Conservation (phyloP, 2,888 invertebrate species). For the Leptopterna dolabrata region DNA sequence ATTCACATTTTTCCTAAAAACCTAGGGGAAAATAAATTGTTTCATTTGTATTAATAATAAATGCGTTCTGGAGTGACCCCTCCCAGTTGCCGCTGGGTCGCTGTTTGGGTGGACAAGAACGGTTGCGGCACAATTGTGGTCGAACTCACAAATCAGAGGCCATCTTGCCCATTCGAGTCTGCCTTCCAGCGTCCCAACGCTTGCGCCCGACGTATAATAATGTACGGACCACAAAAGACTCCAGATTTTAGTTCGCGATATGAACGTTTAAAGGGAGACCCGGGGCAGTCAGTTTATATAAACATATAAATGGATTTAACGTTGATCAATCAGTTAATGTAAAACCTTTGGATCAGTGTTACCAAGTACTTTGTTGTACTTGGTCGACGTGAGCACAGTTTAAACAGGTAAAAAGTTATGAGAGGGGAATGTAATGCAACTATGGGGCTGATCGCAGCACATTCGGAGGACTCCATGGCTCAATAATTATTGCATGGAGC, state of each 20-base stretch:
- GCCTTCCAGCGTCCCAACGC: not conserved
- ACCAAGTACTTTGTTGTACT: no score
- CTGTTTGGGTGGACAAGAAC: not conserved
- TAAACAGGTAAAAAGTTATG: no score
- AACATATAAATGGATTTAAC: not conserved
- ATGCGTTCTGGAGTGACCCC: not conserved
- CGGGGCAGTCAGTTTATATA: not conserved
- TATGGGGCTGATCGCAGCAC: no score
- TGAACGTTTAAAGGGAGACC: not conserved
- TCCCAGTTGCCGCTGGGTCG: not conserved
- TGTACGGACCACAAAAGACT: not conserved
- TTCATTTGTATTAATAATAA: conserved; percentile 8
- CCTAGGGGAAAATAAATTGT: not conserved
- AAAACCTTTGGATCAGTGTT: not conserved
- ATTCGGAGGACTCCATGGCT: no score
- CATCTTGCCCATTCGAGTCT: conserved; percentile 1
- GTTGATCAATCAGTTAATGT: not conserved
- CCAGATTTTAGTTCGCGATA: not conserved
- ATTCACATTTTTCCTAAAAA: not conserved
- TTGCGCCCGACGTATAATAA: not conserved
- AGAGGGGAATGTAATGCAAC: no score
- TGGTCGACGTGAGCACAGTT: no score
- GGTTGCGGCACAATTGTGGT: conserved; percentile 11
- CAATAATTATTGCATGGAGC: no score
- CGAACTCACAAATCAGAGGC: conserved; percentile 16